phyloP scores from a whole-genome alignment of 2,888 invertebrate species.

The Torymus auratus region DNA sequence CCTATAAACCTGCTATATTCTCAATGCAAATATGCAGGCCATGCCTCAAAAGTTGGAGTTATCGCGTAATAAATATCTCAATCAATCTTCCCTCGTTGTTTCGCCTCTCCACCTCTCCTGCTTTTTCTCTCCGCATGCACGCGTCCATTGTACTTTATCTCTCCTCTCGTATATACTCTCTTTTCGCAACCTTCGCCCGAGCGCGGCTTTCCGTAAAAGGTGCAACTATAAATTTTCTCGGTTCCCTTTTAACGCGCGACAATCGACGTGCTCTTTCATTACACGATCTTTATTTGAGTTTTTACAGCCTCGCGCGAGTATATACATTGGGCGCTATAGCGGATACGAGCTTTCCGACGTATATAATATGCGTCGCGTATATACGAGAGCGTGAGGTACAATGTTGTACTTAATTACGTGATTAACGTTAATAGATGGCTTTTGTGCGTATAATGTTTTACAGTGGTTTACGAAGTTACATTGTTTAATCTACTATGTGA shows the following conservation, averaged over 20 bases:
- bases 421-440: constrained; percentile 7
- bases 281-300: constrained; percentile 40
- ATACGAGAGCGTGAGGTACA: not conserved
- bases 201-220: constrained; percentile 44
- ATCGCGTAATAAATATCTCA: constrained; percentile 49
- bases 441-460: too few relatives aligned
- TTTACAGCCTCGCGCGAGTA: constrained; percentile 21
- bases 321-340: not conserved
- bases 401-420: constrained; percentile 15
- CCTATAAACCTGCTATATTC: too few relatives aligned
- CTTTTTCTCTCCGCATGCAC: constrained; percentile 6
- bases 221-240: constrained; percentile 45
- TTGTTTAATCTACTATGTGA: too few relatives aligned
- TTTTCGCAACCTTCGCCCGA: constrained; percentile 29
- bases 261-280: constrained; percentile 52
- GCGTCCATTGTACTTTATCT: constrained; percentile 41
- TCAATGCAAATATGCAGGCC: not conserved
- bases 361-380: too few relatives aligned
- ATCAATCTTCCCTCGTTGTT: constrained; percentile 41
- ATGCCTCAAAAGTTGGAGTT: constrained; percentile 20
- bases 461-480: too few relatives aligned
- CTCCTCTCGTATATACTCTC: not conserved
- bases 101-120: not conserved
- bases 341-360: too few relatives aligned
- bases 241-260: constrained; percentile 42